phyloP scores from a whole-genome alignment of 2,888 invertebrate species.

The Escarpia spicata region DNA sequence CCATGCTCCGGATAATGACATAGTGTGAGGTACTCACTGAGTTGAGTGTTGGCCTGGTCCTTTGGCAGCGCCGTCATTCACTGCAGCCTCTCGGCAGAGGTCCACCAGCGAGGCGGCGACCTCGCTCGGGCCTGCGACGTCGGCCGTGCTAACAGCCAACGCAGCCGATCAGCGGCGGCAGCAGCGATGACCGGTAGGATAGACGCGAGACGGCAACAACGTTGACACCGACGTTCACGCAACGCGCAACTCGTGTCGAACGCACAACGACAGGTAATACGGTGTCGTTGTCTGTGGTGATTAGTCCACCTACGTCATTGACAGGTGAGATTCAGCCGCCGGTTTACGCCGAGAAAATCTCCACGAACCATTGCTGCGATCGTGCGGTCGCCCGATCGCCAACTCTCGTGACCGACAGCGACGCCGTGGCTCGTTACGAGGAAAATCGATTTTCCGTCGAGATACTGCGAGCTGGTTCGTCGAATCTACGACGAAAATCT shows the following conservation, averaged over 20 bases:
- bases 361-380: background rate
- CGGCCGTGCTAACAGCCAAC: background rate
- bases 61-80: background rate
- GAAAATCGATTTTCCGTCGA: background rate
- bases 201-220: background rate
- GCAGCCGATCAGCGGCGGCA: background rate
- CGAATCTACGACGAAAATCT: background rate
- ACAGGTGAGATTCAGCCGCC: background rate
- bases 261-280: background rate
- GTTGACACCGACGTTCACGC: background rate
- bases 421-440: background rate
- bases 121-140: background rate
- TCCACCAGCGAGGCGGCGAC: background rate
- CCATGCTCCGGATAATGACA: background rate
- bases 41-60: background rate
- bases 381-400: background rate
- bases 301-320: constrained; percentile 16
- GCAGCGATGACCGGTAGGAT: background rate
- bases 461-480: background rate
- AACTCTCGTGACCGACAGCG: background rate
- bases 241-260: background rate
- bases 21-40: background rate
- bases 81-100: background rate
- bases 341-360: background rate
- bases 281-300: background rate